A percentile compares a stretch with the other conserved stretches of the same genome.
phyloP scores from a whole-genome alignment of 1,140 invertebrate species.

The Leptoteleia sp. region DNA sequence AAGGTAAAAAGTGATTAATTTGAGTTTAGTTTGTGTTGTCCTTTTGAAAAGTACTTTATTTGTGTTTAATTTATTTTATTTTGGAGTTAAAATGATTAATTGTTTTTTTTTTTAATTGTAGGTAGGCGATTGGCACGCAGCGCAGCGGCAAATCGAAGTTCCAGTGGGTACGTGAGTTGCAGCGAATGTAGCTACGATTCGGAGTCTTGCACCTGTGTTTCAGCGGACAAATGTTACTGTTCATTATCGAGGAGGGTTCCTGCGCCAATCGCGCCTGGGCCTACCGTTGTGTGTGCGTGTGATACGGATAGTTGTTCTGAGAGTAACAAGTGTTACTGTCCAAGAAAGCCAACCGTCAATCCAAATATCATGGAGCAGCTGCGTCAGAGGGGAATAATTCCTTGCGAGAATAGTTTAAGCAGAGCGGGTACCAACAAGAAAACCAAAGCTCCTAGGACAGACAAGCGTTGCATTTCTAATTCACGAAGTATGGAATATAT shows the following conservation, averaged over 20 bases:
- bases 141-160: conserved; percentile 75
- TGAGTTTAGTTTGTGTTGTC: too few relatives aligned
- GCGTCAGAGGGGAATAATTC: conserved; percentile 81
- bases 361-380: conserved; percentile 81
- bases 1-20: too few relatives aligned
- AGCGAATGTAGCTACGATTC: conserved; percentile 92
- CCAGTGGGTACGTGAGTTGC: conserved; percentile 88
- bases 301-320: conserved; percentile 93
- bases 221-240: conserved; percentile 89
- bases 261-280: conserved; percentile 50
- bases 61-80: too few relatives aligned
- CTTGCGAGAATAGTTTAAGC: conserved; percentile 80
- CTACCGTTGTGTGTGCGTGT: conserved; percentile 84
- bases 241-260: conserved; percentile 80
- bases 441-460: conserved; percentile 48
- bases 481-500: conserved; percentile 83
- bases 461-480: conserved; percentile 70
- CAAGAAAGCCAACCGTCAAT: conserved; percentile 75
- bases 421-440: conserved; percentile 73
- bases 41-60: too few relatives aligned
- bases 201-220: conserved; percentile 88
- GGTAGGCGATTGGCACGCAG: conserved; percentile 72
- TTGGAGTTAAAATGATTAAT: too few relatives aligned
- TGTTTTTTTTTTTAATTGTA: conserved; percentile 34
- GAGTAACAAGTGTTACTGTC: conserved; percentile 94